Conservation (phyloP, 2,797 vertebrate species). For the Synaphobranchus kaupii region DNA sequence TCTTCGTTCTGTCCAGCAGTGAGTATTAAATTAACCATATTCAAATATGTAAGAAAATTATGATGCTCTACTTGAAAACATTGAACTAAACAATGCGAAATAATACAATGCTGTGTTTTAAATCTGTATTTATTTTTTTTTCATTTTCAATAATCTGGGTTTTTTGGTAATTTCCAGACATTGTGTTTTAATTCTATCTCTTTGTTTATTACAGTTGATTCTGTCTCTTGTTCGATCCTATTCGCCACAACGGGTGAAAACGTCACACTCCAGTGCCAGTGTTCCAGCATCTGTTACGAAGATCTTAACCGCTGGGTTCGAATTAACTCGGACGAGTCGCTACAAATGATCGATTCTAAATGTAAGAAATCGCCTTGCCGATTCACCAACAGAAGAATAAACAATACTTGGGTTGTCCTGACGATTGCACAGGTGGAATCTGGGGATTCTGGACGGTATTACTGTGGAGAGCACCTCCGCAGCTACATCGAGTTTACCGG, state of each 20-base stretch:
- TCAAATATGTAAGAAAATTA: too few relatives aligned
- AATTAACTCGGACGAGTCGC: not conserved
- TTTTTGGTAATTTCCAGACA: not conserved
- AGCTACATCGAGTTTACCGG: slow-evolving; percentile 18
- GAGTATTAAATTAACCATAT: not conserved
- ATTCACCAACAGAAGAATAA: not conserved
- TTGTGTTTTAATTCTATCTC: not conserved
- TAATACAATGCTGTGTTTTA: too few relatives aligned
- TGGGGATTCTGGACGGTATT: slow-evolving; percentile 29
- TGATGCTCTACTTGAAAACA: too few relatives aligned
- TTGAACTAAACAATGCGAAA: too few relatives aligned
- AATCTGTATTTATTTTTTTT: too few relatives aligned
- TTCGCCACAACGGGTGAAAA: not conserved
- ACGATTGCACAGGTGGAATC: not conserved
- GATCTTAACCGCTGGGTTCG: slow-evolving; percentile 21
- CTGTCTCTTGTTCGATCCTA: not conserved
- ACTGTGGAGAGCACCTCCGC: slow-evolving; percentile 27
- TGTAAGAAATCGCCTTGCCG: not conserved
- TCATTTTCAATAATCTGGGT: too few relatives aligned
- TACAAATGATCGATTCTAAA: slow-evolving; percentile 20
- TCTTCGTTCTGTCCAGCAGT: slow-evolving; percentile 2
- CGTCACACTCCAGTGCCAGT: not conserved
- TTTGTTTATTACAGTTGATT: slow-evolving; percentile 9
- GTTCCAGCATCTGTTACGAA: not conserved
- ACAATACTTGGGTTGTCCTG: not conserved